phyloP scores from a whole-genome alignment of 1,140 invertebrate genomes.

The Trichomalopsis sarcophagae region DNA sequence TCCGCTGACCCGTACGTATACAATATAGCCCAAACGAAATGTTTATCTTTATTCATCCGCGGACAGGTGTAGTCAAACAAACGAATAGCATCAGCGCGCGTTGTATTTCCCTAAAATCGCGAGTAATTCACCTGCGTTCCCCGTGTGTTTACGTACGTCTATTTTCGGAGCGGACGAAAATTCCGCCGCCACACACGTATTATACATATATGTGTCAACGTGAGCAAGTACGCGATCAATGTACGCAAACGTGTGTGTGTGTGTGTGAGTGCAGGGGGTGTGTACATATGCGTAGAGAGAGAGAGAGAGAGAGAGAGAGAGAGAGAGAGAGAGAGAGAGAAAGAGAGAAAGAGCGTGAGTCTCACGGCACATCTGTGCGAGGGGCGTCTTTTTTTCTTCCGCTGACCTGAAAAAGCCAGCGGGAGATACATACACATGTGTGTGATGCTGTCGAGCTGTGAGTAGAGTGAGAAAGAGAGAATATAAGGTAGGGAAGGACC shows the following conservation, averaged over 20 bases:
- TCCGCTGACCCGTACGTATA: too few relatives aligned
- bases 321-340: too few relatives aligned
- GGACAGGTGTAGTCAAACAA: not conserved
- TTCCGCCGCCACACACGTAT: not conserved
- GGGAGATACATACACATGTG: slow-evolving; percentile 1
- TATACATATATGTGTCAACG: not conserved
- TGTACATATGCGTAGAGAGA: not conserved
- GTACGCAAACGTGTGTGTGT: not conserved
- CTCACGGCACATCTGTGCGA: not conserved
- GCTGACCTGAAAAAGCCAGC: slow-evolving; percentile 34
- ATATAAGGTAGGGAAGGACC: slow-evolving; percentile 27
- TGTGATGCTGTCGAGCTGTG: slow-evolving; percentile 27
- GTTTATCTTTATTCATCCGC: not conserved
- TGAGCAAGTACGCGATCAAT: not conserved
- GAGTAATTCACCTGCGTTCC: not conserved
- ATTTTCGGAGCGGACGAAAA: not conserved
- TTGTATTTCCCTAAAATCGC: not conserved
- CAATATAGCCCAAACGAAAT: too few relatives aligned
- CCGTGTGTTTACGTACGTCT: not conserved
- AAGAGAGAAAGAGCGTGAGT: too few relatives aligned
- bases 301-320: too few relatives aligned
- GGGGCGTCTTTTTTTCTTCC: slow-evolving; percentile 6
- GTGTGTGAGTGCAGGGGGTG: not conserved
- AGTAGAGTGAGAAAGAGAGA: slow-evolving; percentile 46
- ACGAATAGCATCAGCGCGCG: not conserved